Evolutionary conservation across 2,113 vertebrate species (phyloP), one percentile per base, ranked within the genome.

Genomic region (Girardinichthys multiradiatus): DNA sequence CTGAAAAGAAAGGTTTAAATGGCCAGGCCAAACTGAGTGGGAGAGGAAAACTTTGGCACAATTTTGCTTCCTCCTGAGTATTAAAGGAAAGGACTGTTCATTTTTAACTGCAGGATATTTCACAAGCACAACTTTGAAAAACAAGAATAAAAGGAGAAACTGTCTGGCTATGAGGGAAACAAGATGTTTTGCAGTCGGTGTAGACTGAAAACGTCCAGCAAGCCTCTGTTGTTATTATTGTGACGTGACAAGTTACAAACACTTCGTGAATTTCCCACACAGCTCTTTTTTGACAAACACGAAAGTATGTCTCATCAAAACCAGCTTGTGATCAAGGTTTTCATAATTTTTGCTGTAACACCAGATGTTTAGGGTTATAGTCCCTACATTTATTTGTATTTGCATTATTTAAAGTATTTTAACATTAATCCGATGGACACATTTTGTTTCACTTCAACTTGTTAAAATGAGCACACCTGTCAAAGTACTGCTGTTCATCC

Each of bases 381-480:
- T 59, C 31, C 21, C 19, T 51, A 30, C 79, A 70, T 58, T 1
- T 5, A 51, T 45, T 45, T 5, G 4, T 45, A 4, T 45, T 45
- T 45, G 39, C 39, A 15, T 29, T 27, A 76, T 72, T 54, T 17
- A 81, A 1, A 33, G 17, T 9, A 62, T 70, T 45, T 21, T 64
- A 74, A 78, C 54, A 54, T 17, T 77, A 66, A 82, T 67, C 24
- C 60, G 76, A 71, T 71, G 64, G 68, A 62, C 37, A 64, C 67
- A 70, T 0, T 26, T 4, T 45, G 42, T 45, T 45, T 33, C 6
- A 33, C 6, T 33, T 45, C 14, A 45, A 45, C 11, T 45, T 4
- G 17, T 45, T 33, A 15, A 45, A 45, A 45, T 17, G 42, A 17
- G 17, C 14, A 45, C 17, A 45, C 42, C 17, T 19, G 17, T 45